Percentiles rank a stretch among this genome's conserved stretches.
phyloP scores from a whole-genome alignment of 2,888 invertebrate genomes.

The Monochamus alternatus region DNA sequence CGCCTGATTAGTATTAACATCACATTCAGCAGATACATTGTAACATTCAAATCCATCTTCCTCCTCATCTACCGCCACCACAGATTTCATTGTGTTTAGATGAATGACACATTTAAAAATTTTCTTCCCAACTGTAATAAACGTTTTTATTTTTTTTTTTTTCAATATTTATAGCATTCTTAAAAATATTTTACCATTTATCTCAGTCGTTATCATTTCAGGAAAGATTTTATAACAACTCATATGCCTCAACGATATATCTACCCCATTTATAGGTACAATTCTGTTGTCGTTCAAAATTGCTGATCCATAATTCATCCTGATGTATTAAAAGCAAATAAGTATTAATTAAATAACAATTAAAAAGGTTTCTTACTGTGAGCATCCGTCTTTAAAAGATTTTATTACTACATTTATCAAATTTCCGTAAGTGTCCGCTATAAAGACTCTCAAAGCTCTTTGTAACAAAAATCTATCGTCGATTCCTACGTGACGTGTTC shows the following conservation, averaged over 20 bases:
- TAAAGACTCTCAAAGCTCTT: conserved; percentile 62
- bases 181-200: conserved; percentile 68
- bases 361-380: conserved; percentile 72
- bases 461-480: conserved; percentile 57
- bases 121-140: conserved; percentile 46
- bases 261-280: conserved; percentile 66
- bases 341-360: not conserved
- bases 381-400: conserved; percentile 72
- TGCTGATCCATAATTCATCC: conserved; percentile 73
- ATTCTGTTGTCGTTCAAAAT: conserved; percentile 70
- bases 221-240: conserved; percentile 71
- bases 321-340: conserved; percentile 10
- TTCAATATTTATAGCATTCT: not conserved
- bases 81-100: conserved; percentile 49
- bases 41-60: conserved; percentile 57
- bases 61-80: conserved; percentile 45
- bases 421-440: conserved; percentile 73
- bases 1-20: conserved; percentile 67
- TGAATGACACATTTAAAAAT: conserved; percentile 58
- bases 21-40: conserved; percentile 60
- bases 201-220: conserved; percentile 71
- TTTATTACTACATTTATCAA: conserved; percentile 73
- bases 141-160: not conserved
- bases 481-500: conserved; percentile 59
- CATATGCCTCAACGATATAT: conserved; percentile 72